Conservation (phyloP, 2,113 vertebrate species). For the Pangasianodon hypophthalmus region DNA sequence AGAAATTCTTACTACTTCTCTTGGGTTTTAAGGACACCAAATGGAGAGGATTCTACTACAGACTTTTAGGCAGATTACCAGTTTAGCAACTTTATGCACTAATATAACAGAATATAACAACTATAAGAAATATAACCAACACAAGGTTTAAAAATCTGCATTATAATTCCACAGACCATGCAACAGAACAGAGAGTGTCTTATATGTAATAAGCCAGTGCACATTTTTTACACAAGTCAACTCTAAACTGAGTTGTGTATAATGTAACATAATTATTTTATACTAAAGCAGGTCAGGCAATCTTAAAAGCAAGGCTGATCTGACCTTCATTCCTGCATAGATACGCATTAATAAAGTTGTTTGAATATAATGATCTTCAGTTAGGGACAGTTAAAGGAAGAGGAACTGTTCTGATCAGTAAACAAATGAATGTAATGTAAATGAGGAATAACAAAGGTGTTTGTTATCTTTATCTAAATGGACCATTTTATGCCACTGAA, state of each 20-base stretch:
- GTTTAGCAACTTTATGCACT: neutral
- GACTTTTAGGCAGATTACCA: neutral
- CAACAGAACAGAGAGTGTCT: neutral
- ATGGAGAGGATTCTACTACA: neutral
- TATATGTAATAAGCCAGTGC: neutral
- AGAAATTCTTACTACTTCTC: too few species aligned
- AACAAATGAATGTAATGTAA: neutral
- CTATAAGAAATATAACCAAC: neutral
- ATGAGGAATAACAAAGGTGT: neutral
- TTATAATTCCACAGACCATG: neutral
- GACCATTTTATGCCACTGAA: neutral
- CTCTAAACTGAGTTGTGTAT: neutral
- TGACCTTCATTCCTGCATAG: neutral
- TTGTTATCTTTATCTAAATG: neutral
- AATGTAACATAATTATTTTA: neutral
- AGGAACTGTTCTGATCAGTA: neutral
- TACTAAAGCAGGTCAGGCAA: neutral
- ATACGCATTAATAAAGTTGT: neutral
- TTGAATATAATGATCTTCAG: neutral
- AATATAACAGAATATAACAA: neutral
- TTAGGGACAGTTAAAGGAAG: neutral
- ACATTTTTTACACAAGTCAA: neutral
- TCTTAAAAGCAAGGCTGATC: neutral
- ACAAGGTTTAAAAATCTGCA: neutral
- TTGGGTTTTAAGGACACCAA: too few species aligned